Conservation (phyloP, 2,113 vertebrate genomes). For the Solenodon paradoxus region DNA sequence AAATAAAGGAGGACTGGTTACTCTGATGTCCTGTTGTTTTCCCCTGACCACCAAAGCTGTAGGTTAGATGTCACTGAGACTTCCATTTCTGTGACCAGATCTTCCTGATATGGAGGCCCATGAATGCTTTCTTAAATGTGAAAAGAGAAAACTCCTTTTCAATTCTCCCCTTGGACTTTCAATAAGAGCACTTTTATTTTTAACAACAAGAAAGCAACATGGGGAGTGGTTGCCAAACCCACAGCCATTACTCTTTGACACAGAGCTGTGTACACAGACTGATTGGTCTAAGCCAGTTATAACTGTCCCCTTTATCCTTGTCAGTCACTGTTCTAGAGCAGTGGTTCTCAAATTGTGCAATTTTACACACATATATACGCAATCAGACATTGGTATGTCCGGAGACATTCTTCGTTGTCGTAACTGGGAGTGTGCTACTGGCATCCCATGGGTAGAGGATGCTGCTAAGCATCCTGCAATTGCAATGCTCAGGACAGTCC, state of each 20-base stretch:
- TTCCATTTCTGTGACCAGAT: background rate
- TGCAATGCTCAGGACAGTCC: background rate
- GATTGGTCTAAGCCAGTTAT: background rate
- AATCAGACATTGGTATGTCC: background rate
- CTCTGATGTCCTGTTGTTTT: background rate
- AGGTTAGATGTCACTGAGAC: background rate
- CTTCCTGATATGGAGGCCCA: background rate
- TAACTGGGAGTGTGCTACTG: background rate
- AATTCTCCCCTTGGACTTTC: background rate
- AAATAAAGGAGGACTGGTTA: background rate
- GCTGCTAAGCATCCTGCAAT: background rate
- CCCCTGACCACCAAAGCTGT: background rate
- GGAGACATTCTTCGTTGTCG: background rate
- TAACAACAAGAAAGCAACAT: background rate
- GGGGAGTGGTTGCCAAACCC: background rate
- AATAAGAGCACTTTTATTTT: background rate
- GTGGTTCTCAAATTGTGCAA: background rate
- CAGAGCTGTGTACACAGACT: background rate
- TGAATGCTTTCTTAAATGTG: background rate
- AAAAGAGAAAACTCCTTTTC: background rate
- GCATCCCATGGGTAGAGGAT: background rate
- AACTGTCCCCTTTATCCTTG: background rate
- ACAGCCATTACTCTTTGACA: background rate
- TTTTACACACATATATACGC: background rate
- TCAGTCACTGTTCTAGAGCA: background rate